These are phyloP conservation scores for Griposia aprilina DNA, from an alignment of 2,888 invertebrate genomes.

Conservation along the genomic window DNA sequence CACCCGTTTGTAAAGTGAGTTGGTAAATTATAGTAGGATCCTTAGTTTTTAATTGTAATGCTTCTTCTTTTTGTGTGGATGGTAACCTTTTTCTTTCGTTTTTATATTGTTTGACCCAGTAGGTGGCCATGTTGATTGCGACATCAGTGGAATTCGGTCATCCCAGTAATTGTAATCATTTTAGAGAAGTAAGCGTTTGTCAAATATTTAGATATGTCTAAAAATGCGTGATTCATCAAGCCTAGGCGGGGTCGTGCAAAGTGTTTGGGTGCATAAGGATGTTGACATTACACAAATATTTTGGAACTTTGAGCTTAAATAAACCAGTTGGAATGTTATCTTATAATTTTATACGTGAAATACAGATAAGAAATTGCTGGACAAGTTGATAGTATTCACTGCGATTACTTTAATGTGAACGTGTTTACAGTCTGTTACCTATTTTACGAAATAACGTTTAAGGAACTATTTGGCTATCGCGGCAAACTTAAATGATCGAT, in stretches of 20 bases:
- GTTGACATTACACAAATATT: slow-evolving; percentile 57
- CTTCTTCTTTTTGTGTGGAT: too few relatives aligned
- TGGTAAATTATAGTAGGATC: neutral
- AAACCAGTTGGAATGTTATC: slow-evolving; percentile 50
- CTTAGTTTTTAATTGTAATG: too few relatives aligned
- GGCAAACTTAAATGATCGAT: slow-evolving; percentile 24
- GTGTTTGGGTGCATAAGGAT: slow-evolving; percentile 63
- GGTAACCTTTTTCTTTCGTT: too few relatives aligned
- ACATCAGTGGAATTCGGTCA: too few relatives aligned
- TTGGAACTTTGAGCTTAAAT: slow-evolving; percentile 44
- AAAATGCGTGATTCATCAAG: slow-evolving; percentile 51
- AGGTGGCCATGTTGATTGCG: too few relatives aligned
- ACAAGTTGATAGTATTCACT: slow-evolving; percentile 21
- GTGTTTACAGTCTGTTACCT: slow-evolving; percentile 29
- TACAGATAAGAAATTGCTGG: slow-evolving; percentile 20
- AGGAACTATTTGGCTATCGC: slow-evolving; percentile 34
- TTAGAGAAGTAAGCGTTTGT: neutral
- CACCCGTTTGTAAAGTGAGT: neutral
- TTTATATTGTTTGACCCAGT: too few relatives aligned
- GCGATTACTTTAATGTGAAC: slow-evolving; percentile 32
- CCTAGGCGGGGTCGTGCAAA: slow-evolving; percentile 45
- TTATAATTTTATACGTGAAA: slow-evolving; percentile 40
- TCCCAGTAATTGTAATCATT: neutral
- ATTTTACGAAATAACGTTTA: slow-evolving; percentile 42
- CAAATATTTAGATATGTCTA: slow-evolving; percentile 28